Base-by-base conservation (phyloP, 1,140 invertebrate species). In the Zaprionus capensis region DNA sequence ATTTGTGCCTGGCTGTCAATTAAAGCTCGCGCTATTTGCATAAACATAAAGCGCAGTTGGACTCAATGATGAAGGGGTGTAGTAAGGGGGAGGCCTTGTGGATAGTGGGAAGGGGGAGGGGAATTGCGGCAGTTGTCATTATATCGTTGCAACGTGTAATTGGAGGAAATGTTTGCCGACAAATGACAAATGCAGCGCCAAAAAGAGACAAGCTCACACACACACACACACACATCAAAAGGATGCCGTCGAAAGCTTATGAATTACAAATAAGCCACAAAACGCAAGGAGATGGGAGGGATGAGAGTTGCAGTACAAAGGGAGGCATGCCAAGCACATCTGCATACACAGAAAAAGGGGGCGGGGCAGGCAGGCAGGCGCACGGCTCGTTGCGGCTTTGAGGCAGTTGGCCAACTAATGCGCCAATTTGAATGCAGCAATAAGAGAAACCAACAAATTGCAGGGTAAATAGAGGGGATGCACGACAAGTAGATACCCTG, bases 91-190 rank as follows among this genome's bases (percentile, higher is more conserved):
- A 22, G 24, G n/a, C 17, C 34, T 17, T 5, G 20, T 11, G 38
- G 28, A n/a, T 4, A 20, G 64, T 9, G 26, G 71, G 15, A 67
- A 46, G 55, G 44, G 57, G 49, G 31, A 11, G 31, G 31, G 31
- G 9, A 4, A 0, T 4, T 59, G 58, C 58, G 34, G 41, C 28
- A 24, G 66, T 36, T 88, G 81, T 81, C 85, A 88, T 88, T 88
- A 88, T 90, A 75, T 88, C 70, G 85, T 88, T 88, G 76, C 81
- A 88, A 88, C 78, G 84, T 88, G 79, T 90, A 88, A 88, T 88
- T 88, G 84, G 81, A 90, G 68, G 81, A 79, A 88, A 84, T 81
- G 41, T 88, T 88, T 88, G 84, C 84, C 84, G 81, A 65, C 84
- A 87, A 87, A 87, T 87, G 84, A 87, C 84, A 87, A 87, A 84